Evolutionary conservation across 2,888 invertebrate species (phyloP).

Genomic region (Polydrusus cervinus): DNA sequence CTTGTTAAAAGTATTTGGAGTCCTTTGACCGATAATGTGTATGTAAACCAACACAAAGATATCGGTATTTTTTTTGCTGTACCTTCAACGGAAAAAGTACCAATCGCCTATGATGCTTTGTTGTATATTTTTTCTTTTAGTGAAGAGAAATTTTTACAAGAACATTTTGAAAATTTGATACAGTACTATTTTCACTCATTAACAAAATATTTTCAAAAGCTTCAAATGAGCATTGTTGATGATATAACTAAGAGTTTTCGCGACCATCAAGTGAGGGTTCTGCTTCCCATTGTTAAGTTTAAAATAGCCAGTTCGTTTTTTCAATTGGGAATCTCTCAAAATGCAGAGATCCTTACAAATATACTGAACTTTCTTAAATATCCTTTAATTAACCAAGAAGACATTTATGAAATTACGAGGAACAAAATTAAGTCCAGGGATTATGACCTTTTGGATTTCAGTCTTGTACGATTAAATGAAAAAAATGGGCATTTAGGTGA

Average conservation of each 20-base stretch:
- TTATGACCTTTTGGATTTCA: constrained; percentile 55
- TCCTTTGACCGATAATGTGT: background rate
- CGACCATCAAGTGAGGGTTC: background rate
- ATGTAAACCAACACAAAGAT: background rate
- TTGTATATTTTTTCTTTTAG: constrained; percentile 30
- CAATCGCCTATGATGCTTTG: constrained; percentile 29
- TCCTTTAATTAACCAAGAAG: constrained; percentile 57
- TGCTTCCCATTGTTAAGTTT: constrained; percentile 1
- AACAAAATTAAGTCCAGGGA: constrained; percentile 57
- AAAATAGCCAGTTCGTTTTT: background rate
- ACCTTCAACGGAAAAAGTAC: constrained; percentile 6
- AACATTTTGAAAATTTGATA: constrained; percentile 31
- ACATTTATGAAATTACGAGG: constrained; percentile 58
- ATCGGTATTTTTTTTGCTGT: background rate
- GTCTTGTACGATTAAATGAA: constrained; percentile 54
- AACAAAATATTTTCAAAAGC: background rate
- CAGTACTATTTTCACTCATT: constrained; percentile 27
- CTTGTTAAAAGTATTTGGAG: constrained; percentile 5
- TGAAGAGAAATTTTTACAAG: constrained; percentile 32
- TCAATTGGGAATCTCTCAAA: background rate
- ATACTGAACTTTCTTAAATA: constrained; percentile 31
- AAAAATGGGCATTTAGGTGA: constrained; percentile 61
- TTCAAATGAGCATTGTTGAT: background rate
- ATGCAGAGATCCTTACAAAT: constrained; percentile 2
- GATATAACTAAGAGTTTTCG: background rate